Evolutionary conservation across 2,888 invertebrate species (phyloP).

Genomic region (Neelides folsomi): DNA sequence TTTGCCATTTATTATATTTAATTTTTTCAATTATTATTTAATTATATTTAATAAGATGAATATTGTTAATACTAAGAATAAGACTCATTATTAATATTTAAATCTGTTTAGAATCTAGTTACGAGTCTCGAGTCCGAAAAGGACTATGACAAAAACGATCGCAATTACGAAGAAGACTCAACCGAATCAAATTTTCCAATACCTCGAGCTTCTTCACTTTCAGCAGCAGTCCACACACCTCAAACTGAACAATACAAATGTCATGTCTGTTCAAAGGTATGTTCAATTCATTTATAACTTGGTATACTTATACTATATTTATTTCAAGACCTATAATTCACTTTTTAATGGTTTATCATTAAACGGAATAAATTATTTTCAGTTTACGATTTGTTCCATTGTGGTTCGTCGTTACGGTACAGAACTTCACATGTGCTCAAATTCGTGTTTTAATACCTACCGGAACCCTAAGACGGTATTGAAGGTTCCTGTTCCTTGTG

Average conservation of each 20-base stretch:
- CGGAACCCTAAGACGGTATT: slow-evolving; percentile 19
- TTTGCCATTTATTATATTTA: not conserved
- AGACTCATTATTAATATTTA: no score
- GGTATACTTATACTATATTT: no score
- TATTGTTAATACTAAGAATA: no score
- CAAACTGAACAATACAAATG: slow-evolving; percentile 10
- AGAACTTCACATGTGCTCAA: slow-evolving; percentile 25
- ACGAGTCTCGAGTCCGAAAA: slow-evolving; percentile 3
- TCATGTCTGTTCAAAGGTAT: slow-evolving; percentile 1
- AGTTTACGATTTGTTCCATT: slow-evolving; percentile 17
- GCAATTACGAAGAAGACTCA: not conserved
- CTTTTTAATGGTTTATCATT: no score
- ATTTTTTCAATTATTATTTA: not conserved
- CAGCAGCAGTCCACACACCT: no score
- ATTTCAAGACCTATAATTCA: no score
- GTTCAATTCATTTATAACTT: no score
- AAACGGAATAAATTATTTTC: not conserved
- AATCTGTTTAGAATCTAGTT: slow-evolving; percentile 5
- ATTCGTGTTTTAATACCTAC: slow-evolving; percentile 26
- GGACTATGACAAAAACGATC: not conserved
- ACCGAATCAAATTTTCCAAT: no score
- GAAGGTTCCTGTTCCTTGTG: slow-evolving; percentile 23
- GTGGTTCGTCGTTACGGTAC: slow-evolving; percentile 23
- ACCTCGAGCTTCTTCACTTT: no score
- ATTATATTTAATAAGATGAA: no score